A percentile compares a stretch with the other conserved stretches of the same genome.
Conservation (phyloP, 2,797 vertebrate genomes). For the Spatula clypeata region DNA sequence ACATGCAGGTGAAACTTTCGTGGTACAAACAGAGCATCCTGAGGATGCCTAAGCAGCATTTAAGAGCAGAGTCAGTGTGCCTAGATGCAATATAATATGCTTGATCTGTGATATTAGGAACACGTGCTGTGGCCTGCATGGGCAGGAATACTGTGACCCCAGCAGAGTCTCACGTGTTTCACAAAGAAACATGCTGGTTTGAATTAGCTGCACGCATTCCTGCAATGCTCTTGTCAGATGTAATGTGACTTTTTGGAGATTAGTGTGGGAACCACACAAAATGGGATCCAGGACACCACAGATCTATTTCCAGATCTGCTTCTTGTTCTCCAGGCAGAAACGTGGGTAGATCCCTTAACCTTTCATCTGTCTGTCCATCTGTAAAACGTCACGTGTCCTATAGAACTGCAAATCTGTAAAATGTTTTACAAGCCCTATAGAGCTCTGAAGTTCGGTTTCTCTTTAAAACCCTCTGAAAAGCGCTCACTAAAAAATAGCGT, state of each 20-base stretch:
- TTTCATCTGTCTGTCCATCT: constrained; percentile 25
- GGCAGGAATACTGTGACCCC: background rate
- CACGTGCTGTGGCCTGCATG: fast-evolving
- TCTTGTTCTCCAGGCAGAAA: constrained; percentile 3
- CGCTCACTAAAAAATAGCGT: background rate
- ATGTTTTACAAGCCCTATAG: background rate
- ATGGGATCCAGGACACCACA: background rate
- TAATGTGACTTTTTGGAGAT: background rate
- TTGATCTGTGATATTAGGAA: background rate
- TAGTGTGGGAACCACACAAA: background rate
- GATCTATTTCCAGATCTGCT: constrained; percentile 20
- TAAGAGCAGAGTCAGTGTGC: background rate
- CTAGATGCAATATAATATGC: background rate
- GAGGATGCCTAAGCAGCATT: background rate
- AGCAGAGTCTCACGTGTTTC: background rate
- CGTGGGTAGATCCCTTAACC: constrained; percentile 32
- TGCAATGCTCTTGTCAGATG: background rate
- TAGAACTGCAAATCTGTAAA: constrained; percentile 12
- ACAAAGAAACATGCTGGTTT: background rate
- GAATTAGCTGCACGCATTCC: background rate
- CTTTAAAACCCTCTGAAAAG: constrained; percentile 45
- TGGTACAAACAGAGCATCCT: background rate
- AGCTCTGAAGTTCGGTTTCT: background rate
- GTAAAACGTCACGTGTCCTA: background rate
- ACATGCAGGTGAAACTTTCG: background rate